Percentiles rank a stretch among this genome's conserved stretches.
Evolutionary conservation across 2,888 invertebrate species (phyloP).

Genomic region (Clivina fossor): DNA sequence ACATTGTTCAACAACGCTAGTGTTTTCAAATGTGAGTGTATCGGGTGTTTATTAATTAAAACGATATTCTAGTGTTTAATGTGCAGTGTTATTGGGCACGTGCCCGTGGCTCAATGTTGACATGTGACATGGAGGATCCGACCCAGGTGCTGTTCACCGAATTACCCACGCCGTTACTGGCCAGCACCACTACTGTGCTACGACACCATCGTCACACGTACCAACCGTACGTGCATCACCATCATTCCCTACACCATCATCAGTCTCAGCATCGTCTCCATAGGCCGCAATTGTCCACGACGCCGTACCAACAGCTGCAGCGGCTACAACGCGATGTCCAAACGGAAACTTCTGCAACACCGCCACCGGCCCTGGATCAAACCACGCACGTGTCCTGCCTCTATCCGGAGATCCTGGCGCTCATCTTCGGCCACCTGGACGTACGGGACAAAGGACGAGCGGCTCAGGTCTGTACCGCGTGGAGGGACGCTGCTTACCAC

Average conservation of each 20-base stretch:
- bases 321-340: conserved; percentile 42
- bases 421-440: conserved; percentile 88
- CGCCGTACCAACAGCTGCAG: conserved; percentile 48
- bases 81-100: background rate
- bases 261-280: conserved; percentile 66
- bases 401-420: conserved; percentile 89
- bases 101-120: no score
- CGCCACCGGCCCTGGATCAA: conserved; percentile 54
- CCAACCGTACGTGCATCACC: conserved; percentile 52
- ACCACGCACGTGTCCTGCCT: conserved; percentile 82
- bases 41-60: conserved; percentile 4
- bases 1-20: no score
- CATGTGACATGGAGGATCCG: conserved; percentile 56
- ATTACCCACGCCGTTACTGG: conserved; percentile 59
- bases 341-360: conserved; percentile 45
- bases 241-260: conserved; percentile 60
- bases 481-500: conserved; percentile 91
- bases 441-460: conserved; percentile 87
- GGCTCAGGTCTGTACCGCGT: conserved; percentile 85
- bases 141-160: conserved; percentile 61
- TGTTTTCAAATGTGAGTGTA: conserved; percentile 20
- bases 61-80: no score
- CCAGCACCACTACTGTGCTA: conserved; percentile 56
- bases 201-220: conserved; percentile 57
- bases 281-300: conserved; percentile 58